These are phyloP conservation scores for Cyanistes caeruleus DNA, from an alignment of 2,113 vertebrate genomes.

Conservation along the genomic window DNA sequence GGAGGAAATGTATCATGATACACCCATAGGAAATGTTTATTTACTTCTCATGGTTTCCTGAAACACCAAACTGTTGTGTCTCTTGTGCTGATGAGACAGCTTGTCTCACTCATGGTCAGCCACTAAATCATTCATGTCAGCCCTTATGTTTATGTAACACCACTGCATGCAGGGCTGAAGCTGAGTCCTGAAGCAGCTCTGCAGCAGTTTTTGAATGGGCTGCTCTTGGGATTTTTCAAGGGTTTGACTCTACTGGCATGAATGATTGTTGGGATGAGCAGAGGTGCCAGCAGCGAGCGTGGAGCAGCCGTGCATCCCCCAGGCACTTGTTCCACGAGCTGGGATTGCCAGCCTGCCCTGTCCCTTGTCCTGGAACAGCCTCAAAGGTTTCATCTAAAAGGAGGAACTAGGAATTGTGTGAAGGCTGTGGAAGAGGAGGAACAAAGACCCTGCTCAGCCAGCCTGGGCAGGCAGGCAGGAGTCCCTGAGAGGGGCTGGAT, in stretches of 20 bases:
- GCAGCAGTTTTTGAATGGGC: not conserved
- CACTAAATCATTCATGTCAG: not conserved
- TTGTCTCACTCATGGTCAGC: not conserved
- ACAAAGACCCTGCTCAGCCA: not conserved
- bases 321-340: not conserved
- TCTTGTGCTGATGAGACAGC: not conserved
- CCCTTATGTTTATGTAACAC: not conserved
- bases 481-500: not conserved
- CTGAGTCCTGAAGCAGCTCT: not conserved
- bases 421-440: not conserved
- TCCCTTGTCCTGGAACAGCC: not conserved
- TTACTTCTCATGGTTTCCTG: conserved; percentile 12
- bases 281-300: not conserved
- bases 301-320: not conserved
- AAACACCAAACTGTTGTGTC: not conserved
- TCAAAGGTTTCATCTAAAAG: not conserved
- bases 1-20: not conserved
- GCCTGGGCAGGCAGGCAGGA: not conserved
- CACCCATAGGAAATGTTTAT: not conserved
- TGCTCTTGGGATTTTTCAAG: not conserved
- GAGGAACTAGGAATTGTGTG: not conserved
- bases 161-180: not conserved
- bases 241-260: not conserved
- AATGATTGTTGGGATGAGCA: not conserved
- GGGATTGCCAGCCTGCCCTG: not conserved